Evolutionary conservation across 2,888 invertebrate species (phyloP).

Genomic region (Leptura quadrifasciata): DNA sequence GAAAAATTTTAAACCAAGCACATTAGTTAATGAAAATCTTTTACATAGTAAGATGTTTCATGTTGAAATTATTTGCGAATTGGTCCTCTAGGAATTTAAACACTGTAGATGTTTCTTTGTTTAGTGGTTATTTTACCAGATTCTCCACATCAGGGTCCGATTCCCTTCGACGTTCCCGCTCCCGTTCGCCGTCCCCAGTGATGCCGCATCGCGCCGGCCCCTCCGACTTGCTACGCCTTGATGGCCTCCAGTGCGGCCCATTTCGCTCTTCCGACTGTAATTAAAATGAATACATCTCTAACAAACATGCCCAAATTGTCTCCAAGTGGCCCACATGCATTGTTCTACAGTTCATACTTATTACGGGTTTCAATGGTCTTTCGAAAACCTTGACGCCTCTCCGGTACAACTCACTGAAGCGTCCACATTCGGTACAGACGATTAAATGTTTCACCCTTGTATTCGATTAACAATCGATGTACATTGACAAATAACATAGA

Average conservation of each 20-base stretch:
- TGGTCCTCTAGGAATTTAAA: conserved; percentile 40
- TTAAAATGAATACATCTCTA: conserved; percentile 74
- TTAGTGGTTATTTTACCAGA: conserved; percentile 66
- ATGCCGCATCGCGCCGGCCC: conserved; percentile 77
- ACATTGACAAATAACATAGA: too few species aligned
- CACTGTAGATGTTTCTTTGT: conserved; percentile 47
- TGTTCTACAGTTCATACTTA: conserved; percentile 22
- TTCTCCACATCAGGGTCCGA: conserved; percentile 72
- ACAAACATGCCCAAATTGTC: conserved; percentile 54
- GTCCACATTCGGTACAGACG: background rate
- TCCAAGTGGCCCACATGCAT: conserved; percentile 41
- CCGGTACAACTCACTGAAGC: background rate
- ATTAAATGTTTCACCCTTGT: background rate
- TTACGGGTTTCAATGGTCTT: conserved; percentile 5
- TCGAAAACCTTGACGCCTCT: background rate
- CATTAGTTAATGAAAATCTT: background rate
- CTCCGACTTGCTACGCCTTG: conserved; percentile 87
- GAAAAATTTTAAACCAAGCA: background rate
- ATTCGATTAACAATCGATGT: background rate
- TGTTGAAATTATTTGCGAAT: conserved; percentile 11
- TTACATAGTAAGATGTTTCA: background rate
- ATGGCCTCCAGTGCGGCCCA: conserved; percentile 77
- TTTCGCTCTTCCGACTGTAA: conserved; percentile 84
- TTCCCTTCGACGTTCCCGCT: conserved; percentile 72
- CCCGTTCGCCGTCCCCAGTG: conserved; percentile 65